Evolutionary conservation across 2,797 vertebrate genomes (phyloP).

Genomic region (Paratrypauchen microcephalus): DNA sequence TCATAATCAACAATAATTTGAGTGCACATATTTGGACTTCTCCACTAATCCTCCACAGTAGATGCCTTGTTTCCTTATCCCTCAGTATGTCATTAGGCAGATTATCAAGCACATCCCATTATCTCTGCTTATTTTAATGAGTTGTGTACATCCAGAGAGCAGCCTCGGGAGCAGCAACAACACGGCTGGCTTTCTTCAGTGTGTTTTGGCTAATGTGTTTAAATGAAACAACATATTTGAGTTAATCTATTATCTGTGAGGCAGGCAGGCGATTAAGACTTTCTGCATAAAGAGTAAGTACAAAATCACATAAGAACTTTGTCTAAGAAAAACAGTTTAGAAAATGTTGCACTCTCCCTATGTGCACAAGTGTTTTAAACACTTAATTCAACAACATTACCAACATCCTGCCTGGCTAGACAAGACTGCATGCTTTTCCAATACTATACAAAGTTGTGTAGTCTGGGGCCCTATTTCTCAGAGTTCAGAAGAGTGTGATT

Average conservation of each 20-base stretch:
- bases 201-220: constrained; percentile 41
- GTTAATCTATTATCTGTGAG: constrained; percentile 34
- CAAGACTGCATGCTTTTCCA: too few relatives aligned
- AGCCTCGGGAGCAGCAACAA: constrained; percentile 60
- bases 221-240: constrained; percentile 40
- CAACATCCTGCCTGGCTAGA: background rate
- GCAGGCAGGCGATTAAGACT: constrained; percentile 21
- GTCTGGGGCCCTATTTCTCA: too few relatives aligned
- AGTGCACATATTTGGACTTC: constrained; percentile 22
- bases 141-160: constrained; percentile 55
- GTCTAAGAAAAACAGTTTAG: background rate
- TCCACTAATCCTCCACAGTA: constrained; percentile 38
- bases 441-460: too few relatives aligned
- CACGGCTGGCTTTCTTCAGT: constrained; percentile 29
- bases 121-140: constrained; percentile 67
- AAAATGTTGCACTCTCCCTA: background rate
- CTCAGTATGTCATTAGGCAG: constrained; percentile 63
- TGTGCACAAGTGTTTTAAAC: background rate
- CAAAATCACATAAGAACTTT: background rate
- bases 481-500: too few relatives aligned
- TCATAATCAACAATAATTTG: constrained; percentile 18
- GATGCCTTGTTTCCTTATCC: constrained; percentile 53
- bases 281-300: constrained; percentile 9
- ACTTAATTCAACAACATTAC: background rate
- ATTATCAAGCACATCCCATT: constrained; percentile 70